Evolutionary conservation across 2,113 vertebrate species (phyloP).

Genomic region (Podarcis cretensis): DNA sequence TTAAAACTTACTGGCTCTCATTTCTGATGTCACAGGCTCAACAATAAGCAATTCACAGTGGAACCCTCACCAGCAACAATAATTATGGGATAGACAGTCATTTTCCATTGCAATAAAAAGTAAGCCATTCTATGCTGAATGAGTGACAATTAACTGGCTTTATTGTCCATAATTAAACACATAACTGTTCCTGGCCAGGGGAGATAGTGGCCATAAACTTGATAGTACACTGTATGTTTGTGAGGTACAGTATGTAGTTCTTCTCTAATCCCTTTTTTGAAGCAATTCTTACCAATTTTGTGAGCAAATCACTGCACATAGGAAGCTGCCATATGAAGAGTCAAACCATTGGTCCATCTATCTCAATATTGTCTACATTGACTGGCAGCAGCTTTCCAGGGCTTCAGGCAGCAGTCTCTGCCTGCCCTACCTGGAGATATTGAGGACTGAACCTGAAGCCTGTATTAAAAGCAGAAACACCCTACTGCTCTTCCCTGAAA

Average conservation of each 20-base stretch:
- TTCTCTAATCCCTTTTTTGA: background rate
- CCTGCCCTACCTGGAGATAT: no score
- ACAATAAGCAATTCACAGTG: background rate
- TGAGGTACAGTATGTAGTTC: background rate
- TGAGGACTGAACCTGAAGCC: no score
- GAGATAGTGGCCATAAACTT: conserved; percentile 2
- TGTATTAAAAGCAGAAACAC: no score
- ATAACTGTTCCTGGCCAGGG: conserved; percentile 44
- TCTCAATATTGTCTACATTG: no score
- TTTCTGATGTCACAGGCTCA: background rate
- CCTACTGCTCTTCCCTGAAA: no score
- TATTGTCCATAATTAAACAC: conserved; percentile 30
- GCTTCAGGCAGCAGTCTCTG: no score
- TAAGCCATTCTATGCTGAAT: conserved; percentile 30
- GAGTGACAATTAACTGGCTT: conserved; percentile 51
- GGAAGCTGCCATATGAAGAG: no score
- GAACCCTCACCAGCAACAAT: background rate
- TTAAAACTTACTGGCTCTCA: background rate
- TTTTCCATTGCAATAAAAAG: conserved; percentile 21
- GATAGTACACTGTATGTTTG: conserved; percentile 16
- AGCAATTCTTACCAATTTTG: background rate
- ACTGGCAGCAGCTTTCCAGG: no score
- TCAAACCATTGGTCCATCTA: no score
- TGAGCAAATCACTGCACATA: background rate
- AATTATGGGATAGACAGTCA: background rate